Evolutionary conservation across 2,888 invertebrate genomes (phyloP).

Genomic region (Tetheella fluctuosa): DNA sequence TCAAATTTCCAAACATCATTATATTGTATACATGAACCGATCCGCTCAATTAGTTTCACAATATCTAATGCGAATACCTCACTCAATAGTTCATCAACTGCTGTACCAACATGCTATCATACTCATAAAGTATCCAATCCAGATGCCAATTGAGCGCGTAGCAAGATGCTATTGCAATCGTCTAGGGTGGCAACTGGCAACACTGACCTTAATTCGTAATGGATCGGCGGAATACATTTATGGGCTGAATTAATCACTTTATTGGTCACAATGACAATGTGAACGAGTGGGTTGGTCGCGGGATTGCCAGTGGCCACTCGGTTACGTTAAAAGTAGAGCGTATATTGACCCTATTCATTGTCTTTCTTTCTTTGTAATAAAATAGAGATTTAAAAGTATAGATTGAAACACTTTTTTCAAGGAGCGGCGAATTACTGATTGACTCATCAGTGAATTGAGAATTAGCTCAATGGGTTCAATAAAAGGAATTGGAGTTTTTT

Average conservation of each 20-base stretch:
- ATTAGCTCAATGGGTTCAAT: too few relatives aligned
- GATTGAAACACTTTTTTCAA: background rate
- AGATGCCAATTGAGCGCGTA: constrained; percentile 51
- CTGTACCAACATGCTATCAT: constrained; percentile 26
- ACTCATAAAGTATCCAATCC: constrained; percentile 58
- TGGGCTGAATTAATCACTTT: constrained; percentile 77
- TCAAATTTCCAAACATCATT: too few relatives aligned
- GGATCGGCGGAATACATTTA: constrained; percentile 71
- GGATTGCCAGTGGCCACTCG: constrained; percentile 46
- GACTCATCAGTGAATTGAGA: too few relatives aligned
- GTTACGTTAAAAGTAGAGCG: constrained; percentile 60
- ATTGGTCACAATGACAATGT: constrained; percentile 70
- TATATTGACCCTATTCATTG: constrained; percentile 52
- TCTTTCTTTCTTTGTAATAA: constrained; percentile 3
- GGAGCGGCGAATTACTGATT: background rate
- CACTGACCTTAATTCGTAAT: constrained; percentile 74
- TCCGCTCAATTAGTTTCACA: background rate
- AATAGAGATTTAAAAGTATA: constrained; percentile 9
- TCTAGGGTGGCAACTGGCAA: constrained; percentile 41
- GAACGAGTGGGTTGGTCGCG: constrained; percentile 54
- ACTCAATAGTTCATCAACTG: constrained; percentile 10
- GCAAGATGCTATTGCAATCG: constrained; percentile 49
- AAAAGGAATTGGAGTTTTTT: background rate
- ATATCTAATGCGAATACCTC: background rate
- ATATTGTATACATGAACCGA: background rate